Evolutionary conservation across 92 coral and sea anemone genomes (phyloP), one percentile per base, ranked within the genome.

Genomic region (Actinostola sp.): DNA sequence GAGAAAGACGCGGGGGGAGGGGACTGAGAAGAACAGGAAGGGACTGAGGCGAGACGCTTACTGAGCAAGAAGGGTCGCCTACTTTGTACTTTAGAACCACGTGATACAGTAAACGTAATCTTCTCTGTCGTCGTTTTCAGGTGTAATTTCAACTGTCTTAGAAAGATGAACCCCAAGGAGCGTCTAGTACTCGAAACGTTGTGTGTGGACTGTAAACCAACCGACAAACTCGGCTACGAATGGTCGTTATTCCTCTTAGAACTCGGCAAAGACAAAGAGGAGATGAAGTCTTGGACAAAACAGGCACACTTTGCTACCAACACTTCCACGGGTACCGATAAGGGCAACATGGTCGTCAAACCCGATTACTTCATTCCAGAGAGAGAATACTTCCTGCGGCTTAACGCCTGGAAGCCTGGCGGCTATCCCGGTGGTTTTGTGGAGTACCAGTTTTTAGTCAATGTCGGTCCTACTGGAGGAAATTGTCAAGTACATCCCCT

Each of bases 391-490:
- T 73, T 90, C 35, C 80, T 86, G 24, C 86, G 88, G 54, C 53
- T 92, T 28, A 88, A 83, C 49, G 98, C 98, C 17, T 88, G 98
- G 94, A 88, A 82, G 57, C 85, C 88, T 10, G 97, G 97, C 11
- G 87, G 90, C 0, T 53, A 84, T 23, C 91, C 89, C 7, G 89
- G 88, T 9, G 98, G 98, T 16, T 91, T 81, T 60, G 93, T 88
- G 14, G 90, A 91, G 30, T 79, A 88, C 27, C 78, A 82, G 38
- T 82, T 93, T 33, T 67, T 48, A 19, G 96, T 93, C 26, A 93
- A 93, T 80, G 72, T 86, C 9, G 84, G 97, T 9, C 98, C 98
- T 5, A 20, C 67, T 12, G 71, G 78, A 17, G 98, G 98, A 0
- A 21, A 12, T 1, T 93, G 98, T 53, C 21, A 36, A 1, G 90